A percentile compares a stretch with the other conserved stretches of the same genome.
phyloP scores from a whole-genome alignment of 2,113 vertebrate genomes.

The Poeciliopsis prolifica region DNA sequence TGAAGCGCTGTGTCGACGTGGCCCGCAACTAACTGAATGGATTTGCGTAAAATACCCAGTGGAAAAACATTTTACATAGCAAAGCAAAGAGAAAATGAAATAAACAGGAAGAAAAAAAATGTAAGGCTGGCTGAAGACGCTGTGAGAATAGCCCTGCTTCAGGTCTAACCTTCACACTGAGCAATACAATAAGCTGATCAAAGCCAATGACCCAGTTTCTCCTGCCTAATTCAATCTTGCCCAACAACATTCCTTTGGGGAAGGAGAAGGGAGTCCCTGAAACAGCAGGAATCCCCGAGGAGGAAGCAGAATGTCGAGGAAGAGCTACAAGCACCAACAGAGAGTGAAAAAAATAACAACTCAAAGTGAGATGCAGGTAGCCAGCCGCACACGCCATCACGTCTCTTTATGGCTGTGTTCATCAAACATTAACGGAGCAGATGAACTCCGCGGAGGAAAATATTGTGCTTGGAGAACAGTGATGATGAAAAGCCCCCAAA shows the following conservation, averaged over 20 bases:
- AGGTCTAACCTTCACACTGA: slow-evolving; percentile 59
- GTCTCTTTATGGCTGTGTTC: slow-evolving; percentile 56
- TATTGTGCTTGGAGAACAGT: slow-evolving; percentile 53
- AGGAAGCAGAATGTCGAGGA: slow-evolving; percentile 25
- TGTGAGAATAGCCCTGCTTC: slow-evolving; percentile 21
- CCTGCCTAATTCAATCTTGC: slow-evolving; percentile 57
- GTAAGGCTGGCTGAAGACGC: slow-evolving; percentile 5
- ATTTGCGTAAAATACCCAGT: slow-evolving; percentile 3
- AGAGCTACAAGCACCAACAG: slow-evolving; percentile 54
- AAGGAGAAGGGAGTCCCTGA: slow-evolving; percentile 37
- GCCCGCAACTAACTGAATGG: background rate
- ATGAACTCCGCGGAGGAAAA: slow-evolving; percentile 59
- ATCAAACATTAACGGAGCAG: slow-evolving; percentile 74
- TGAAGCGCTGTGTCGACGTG: background rate
- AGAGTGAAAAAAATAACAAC: slow-evolving; percentile 40
- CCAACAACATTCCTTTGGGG: slow-evolving; percentile 66
- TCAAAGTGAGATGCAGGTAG: slow-evolving; percentile 44
- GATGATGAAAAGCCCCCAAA: slow-evolving; percentile 79
- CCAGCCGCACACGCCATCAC: slow-evolving; percentile 6
- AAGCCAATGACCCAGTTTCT: slow-evolving; percentile 73
- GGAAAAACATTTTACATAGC: slow-evolving; percentile 8
- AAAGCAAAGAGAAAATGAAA: slow-evolving; percentile 5
- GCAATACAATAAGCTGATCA: slow-evolving; percentile 63
- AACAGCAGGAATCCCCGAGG: slow-evolving; percentile 43
- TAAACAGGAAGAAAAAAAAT: slow-evolving; percentile 25